Conservation (phyloP, 2,113 vertebrate species). For the Pardalotus punctatus region DNA sequence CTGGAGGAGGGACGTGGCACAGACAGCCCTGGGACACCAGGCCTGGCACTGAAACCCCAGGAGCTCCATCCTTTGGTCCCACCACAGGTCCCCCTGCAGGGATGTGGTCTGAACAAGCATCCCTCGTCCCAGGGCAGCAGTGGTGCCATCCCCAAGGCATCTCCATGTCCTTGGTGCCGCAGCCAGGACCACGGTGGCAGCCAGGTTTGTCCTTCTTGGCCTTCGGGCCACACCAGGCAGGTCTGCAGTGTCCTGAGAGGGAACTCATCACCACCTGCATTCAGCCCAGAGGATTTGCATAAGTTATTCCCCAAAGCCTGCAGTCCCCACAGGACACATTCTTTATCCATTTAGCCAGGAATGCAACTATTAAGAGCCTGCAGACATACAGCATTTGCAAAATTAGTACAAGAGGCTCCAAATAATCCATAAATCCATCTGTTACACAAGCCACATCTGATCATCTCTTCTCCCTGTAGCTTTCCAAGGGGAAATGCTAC, state of each 20-base stretch:
- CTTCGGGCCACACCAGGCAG: background rate
- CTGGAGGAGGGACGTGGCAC: background rate
- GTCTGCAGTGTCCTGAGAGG: background rate
- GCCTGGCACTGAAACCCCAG: background rate
- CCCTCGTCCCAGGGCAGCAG: background rate
- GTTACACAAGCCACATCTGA: background rate
- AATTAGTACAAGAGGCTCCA: constrained; percentile 32
- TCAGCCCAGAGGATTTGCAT: background rate
- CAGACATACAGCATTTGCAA: constrained; percentile 14
- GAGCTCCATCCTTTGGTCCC: background rate
- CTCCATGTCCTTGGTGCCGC: fast-evolving
- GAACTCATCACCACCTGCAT: background rate
- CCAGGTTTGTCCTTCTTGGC: fast-evolving
- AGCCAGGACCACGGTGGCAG: background rate
- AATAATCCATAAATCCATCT: constrained; percentile 42
- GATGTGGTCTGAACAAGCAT: fast-evolving
- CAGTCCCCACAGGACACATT: background rate
- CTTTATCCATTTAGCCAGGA: constrained; percentile 10
- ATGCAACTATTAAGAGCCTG: constrained; percentile 21
- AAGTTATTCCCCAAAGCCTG: background rate
- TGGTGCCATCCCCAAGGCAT: background rate
- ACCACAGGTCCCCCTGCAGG: background rate
- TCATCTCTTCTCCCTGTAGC: background rate
- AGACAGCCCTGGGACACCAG: fast-evolving
- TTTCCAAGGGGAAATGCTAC: background rate